phyloP scores from a whole-genome alignment of 2,888 invertebrate genomes.

The Disparrhopalites patrizii region DNA sequence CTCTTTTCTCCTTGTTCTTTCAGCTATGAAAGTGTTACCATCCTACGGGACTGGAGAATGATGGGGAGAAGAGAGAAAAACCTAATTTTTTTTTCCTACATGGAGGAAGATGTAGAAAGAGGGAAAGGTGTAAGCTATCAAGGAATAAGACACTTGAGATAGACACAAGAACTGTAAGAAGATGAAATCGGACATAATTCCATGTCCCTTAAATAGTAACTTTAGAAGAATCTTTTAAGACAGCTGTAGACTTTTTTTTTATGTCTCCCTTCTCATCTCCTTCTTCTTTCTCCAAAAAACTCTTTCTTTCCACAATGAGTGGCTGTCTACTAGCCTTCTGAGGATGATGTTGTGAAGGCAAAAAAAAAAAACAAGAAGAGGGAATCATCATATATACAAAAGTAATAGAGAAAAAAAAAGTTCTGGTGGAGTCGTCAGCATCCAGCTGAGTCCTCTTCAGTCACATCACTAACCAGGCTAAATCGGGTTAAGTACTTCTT shows the following conservation, averaged over 20 bases:
- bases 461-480: conserved; percentile 24
- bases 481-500: conserved; percentile 29
- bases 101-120: too few species aligned
- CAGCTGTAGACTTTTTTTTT: background rate
- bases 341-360: background rate
- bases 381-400: background rate
- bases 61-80: too few species aligned
- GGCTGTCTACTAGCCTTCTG: too few species aligned
- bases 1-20: too few species aligned
- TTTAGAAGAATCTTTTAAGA: background rate
- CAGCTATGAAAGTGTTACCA: too few species aligned
- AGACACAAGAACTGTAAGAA: background rate
- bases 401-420: conserved; percentile 2
- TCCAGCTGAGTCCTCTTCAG: conserved; percentile 28
- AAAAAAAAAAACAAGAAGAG: background rate
- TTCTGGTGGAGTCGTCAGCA: conserved; percentile 24
- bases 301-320: conserved; percentile 1
- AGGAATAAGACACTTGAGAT: background rate
- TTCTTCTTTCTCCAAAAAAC: too few species aligned
- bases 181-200: background rate
- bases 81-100: too few species aligned
- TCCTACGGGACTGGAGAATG: too few species aligned
- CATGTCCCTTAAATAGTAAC: background rate
- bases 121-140: too few species aligned
- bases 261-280: too few species aligned